These are phyloP conservation scores for Naja naja DNA, from an alignment of 2,113 vertebrate species.

Conservation along the genomic window DNA sequence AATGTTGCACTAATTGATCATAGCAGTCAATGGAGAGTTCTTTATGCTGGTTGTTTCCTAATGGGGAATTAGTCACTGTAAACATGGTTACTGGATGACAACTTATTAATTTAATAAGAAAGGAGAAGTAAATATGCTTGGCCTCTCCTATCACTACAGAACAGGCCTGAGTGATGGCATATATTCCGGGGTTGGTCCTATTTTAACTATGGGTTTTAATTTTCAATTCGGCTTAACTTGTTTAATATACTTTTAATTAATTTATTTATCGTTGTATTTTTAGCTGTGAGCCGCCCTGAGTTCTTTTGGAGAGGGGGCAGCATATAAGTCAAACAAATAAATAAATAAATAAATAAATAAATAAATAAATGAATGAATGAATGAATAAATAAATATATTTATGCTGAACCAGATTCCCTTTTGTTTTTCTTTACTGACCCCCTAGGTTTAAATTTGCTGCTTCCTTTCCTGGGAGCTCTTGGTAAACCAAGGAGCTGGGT, in stretches of 20 bases:
- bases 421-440: neutral
- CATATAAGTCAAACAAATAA: no score
- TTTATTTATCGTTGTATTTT: no score
- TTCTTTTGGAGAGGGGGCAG: no score
- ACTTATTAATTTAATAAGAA: neutral
- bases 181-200: no score
- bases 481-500: neutral
- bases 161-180: neutral
- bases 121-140: neutral
- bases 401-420: neutral
- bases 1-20: neutral
- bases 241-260: no score
- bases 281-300: no score
- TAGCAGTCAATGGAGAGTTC: neutral
- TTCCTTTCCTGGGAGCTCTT: neutral
- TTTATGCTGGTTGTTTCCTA: neutral
- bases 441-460: neutral
- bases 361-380: no score
- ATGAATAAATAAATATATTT: no score
- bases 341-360: no score
- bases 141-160: neutral
- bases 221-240: no score
- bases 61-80: neutral
- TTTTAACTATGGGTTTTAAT: no score
- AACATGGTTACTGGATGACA: neutral